phyloP scores from a whole-genome alignment of 2,888 invertebrate genomes.

The Tenthredo notha region DNA sequence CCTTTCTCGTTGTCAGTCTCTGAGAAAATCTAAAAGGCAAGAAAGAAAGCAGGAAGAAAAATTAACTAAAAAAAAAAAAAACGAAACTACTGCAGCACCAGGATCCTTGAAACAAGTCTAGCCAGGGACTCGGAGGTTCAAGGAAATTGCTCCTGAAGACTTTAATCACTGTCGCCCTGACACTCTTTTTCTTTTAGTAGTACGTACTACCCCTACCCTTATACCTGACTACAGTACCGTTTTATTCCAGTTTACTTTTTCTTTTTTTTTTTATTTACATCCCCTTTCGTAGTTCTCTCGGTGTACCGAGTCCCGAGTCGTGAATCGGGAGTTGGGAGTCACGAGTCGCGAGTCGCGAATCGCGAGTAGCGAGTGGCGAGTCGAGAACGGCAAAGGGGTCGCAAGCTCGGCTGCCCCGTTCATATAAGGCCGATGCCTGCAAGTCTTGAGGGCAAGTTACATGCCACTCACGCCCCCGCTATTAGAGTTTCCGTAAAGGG shows the following conservation, averaged over 20 bases:
- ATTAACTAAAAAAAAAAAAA: conserved; percentile 30
- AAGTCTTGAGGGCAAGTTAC: conserved; percentile 59
- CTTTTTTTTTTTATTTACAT: background rate
- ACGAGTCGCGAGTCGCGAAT: background rate
- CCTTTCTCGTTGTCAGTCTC: background rate
- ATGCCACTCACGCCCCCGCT: conserved; percentile 72
- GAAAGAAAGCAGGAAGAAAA: background rate
- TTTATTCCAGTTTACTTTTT: conserved; percentile 7
- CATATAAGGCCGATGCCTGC: conserved; percentile 31
- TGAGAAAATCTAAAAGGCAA: background rate
- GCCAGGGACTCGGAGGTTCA: conserved; percentile 55
- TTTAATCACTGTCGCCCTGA: conserved; percentile 24
- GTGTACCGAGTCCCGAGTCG: background rate
- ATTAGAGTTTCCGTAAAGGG: conserved; percentile 77
- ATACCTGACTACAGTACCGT: background rate
- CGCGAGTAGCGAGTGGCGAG: background rate
- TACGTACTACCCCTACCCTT: background rate
- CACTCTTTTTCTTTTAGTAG: conserved; percentile 13
- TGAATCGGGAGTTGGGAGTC: background rate
- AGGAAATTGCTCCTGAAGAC: conserved; percentile 28
- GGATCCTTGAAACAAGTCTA: conserved; percentile 54
- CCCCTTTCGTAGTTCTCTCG: background rate
- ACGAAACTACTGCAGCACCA: conserved; percentile 23
- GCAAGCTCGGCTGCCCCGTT: conserved; percentile 13
- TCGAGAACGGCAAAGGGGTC: conserved; percentile 28